Evolutionary conservation across 53 echinoderm and acorn worm species (phyloP), one percentile per base, ranked within the genome.

Genomic region (Apostichopus leukothele): DNA sequence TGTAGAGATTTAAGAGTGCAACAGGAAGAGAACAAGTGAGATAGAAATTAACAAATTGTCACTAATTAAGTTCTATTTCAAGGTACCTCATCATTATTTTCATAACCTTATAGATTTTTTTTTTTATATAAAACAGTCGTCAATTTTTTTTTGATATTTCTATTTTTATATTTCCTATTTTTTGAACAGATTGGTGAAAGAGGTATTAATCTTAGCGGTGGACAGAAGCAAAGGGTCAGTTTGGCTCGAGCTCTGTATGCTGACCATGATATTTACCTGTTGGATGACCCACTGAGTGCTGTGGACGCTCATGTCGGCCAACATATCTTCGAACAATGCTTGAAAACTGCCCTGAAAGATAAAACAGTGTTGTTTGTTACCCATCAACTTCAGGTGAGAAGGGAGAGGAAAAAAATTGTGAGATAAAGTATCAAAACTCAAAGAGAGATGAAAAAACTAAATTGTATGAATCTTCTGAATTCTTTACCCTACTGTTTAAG

Each of bases 271-370:
- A 90, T 96, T 20, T 95, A 95, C 85, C 92, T 96, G 52, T 89
- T 96, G 5, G 96, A 96, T 75, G 96, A 96, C 75, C 96, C 96
- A 0, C 92, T 96, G 74, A 96, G 96, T 60, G 96, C 96, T 50
- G 96, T 96, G 23, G 96, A 96, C 52, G 92, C 96, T 6, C 96
- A 96, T 88, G 96, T 96, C 2, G 96, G 96, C 20, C 91, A 93
- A 59, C 96, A 96, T 83, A 95, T 96, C 92, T 96, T 96, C 80
- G 90, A 95, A 79, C 91, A 96, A 67, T 96, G 94, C 78, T 91
- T 96, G 84, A 91, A 87, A 20, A 94, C 95, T 8, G 95, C 95
- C 16, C 84, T 96, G 50, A 91, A 88, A 23, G 92, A 92, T 1
- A 96, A 96, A 88, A 95, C 93, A 5, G 90, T 96, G 4, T 53